phyloP scores from a whole-genome alignment of 2,888 invertebrate species.

The Tridacna gigas region DNA sequence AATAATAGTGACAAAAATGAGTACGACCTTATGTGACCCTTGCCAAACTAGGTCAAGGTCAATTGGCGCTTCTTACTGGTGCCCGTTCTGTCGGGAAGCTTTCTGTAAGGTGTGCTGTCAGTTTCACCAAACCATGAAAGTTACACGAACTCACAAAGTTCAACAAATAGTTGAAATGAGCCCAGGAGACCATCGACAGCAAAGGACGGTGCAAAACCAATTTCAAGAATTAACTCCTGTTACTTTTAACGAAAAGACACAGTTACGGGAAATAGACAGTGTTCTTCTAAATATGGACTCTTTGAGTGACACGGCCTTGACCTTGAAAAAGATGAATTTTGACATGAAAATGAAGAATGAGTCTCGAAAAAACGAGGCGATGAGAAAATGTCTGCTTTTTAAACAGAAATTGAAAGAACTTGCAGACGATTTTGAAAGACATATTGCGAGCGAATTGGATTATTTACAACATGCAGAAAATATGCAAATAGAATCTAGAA shows the following conservation, averaged over 20 bases:
- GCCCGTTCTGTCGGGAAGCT: slow-evolving; percentile 58
- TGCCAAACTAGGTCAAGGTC: slow-evolving; percentile 57
- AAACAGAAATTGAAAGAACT: slow-evolving; percentile 55
- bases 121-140: slow-evolving; percentile 66
- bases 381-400: slow-evolving; percentile 56
- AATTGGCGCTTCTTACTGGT: slow-evolving; percentile 56
- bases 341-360: slow-evolving; percentile 65
- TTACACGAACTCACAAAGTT: slow-evolving; percentile 56
- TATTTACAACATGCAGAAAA: slow-evolving; percentile 56
- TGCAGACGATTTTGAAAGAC: slow-evolving; percentile 61
- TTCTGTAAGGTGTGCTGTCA: slow-evolving; percentile 64
- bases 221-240: slow-evolving; percentile 38
- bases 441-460: slow-evolving; percentile 54
- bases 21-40: slow-evolving; percentile 54
- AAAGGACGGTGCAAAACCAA: slow-evolving; percentile 19
- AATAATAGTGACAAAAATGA: slow-evolving; percentile 26
- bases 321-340: slow-evolving; percentile 61
- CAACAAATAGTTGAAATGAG: slow-evolving; percentile 38
- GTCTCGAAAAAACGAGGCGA: slow-evolving; percentile 50
- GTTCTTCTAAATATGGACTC: slow-evolving; percentile 54
- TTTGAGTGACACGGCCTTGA: slow-evolving; percentile 56
- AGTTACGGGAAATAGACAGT: slow-evolving; percentile 60
- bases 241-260: slow-evolving; percentile 62
- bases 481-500: slow-evolving; percentile 56
- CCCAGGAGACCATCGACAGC: slow-evolving; percentile 24